Percentiles rank a stretch among this genome's conserved stretches.
Conservation (phyloP, 2,797 vertebrate genomes). For the Gambusia yucatana region DNA sequence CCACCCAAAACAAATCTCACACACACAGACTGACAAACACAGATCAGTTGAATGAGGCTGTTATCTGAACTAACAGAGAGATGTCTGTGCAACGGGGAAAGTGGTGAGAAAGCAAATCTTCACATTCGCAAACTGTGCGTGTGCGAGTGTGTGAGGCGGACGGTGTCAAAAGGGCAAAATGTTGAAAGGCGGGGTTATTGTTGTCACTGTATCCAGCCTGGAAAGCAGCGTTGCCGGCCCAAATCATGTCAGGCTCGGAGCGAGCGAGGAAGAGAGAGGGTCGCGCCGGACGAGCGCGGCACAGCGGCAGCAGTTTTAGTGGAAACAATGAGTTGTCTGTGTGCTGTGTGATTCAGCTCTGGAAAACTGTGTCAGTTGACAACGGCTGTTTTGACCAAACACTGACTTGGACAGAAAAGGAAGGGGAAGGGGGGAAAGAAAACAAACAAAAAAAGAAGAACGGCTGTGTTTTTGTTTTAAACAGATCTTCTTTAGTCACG, state of each 20-base stretch:
- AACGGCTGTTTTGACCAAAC: conserved; percentile 24
- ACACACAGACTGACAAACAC: not conserved
- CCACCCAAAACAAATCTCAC: not conserved
- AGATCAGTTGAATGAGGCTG: conserved; percentile 15
- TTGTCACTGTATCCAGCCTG: conserved; percentile 42
- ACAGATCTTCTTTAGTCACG: not conserved
- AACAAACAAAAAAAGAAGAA: not conserved
- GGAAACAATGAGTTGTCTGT: conserved; percentile 66
- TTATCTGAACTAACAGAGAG: conserved; percentile 29
- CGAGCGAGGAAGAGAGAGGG: conserved; percentile 22
- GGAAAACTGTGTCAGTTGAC: conserved; percentile 40
- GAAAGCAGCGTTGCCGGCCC: conserved; percentile 49
- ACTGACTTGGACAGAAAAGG: not conserved
- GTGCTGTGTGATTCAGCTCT: conserved; percentile 30
- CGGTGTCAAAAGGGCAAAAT: conserved; percentile 48
- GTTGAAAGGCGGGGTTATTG: conserved; percentile 63
- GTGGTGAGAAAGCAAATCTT: conserved; percentile 60
- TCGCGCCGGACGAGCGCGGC: conserved; percentile 38
- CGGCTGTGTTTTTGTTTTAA: not conserved
- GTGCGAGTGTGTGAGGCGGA: not conserved
- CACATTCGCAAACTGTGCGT: conserved; percentile 42
- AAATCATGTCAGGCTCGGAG: conserved; percentile 57
- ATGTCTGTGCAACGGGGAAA: conserved; percentile 25
- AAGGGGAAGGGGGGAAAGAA: no score
- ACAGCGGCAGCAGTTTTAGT: conserved; percentile 24